phyloP scores from a whole-genome alignment of 1,140 invertebrate species.

The Trichomalopsis sarcophagae region DNA sequence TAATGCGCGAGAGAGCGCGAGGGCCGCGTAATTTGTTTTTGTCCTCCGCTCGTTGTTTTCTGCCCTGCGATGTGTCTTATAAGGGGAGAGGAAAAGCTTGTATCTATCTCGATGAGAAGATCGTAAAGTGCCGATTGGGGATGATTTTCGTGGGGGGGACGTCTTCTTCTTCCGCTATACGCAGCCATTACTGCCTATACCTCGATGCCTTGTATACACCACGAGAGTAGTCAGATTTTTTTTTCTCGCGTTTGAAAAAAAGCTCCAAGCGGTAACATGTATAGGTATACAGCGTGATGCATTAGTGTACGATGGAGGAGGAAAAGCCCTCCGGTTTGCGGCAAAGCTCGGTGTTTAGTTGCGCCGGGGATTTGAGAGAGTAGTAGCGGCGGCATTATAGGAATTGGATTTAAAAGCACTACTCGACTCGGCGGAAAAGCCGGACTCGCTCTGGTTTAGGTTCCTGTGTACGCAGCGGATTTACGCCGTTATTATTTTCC shows the following conservation, averaged over 20 bases:
- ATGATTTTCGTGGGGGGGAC: background rate
- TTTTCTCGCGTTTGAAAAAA: too few species aligned
- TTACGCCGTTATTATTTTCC: background rate
- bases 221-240: background rate
- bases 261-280: too few species aligned
- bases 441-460: background rate
- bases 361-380: constrained; percentile 31
- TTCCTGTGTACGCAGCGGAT: background rate
- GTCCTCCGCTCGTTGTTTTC: background rate
- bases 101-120: background rate
- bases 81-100: background rate
- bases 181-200: background rate
- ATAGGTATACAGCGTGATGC: background rate
- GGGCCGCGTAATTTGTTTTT: constrained; percentile 14
- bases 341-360: constrained; percentile 35
- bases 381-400: constrained; percentile 55
- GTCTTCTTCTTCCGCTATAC: background rate
- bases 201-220: background rate
- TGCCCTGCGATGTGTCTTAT: background rate
- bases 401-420: constrained; percentile 66
- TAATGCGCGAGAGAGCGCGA: constrained; percentile 28
- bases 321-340: constrained; percentile 27
- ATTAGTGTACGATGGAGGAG: background rate
- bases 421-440: background rate
- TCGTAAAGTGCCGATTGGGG: constrained; percentile 44